phyloP scores from a whole-genome alignment of 2,797 vertebrate species.

The Ammospiza maritima region DNA sequence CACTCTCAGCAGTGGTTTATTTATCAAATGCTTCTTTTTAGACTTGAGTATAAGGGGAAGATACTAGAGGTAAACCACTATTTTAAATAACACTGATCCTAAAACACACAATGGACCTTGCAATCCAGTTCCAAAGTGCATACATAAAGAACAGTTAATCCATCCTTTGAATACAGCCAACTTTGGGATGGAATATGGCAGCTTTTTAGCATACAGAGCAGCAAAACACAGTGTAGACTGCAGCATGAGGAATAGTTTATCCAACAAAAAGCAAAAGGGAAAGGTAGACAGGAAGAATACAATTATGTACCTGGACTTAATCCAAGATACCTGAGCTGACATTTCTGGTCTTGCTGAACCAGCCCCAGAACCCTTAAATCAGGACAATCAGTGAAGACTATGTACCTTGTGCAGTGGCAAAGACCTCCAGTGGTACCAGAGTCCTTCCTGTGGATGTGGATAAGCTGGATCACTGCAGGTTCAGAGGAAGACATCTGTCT shows the following conservation, averaged over 20 bases:
- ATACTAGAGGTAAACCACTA: background rate
- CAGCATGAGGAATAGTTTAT: slow-evolving; percentile 8
- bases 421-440: background rate
- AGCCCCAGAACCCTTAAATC: background rate
- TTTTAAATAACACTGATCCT: slow-evolving; percentile 50
- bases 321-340: slow-evolving; percentile 32
- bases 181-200: slow-evolving; percentile 37
- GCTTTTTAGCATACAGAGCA: slow-evolving; percentile 9
- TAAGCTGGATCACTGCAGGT: background rate
- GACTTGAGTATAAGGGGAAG: background rate
- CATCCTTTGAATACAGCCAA: slow-evolving; percentile 49
- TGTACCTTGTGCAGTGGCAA: background rate
- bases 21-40: background rate
- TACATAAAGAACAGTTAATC: slow-evolving; percentile 68
- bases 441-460: background rate
- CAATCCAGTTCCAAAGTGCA: slow-evolving; percentile 22
- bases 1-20: background rate
- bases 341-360: background rate
- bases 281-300: slow-evolving; percentile 17
- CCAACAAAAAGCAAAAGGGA: slow-evolving; percentile 32
- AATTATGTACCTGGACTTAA: slow-evolving; percentile 1
- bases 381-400: background rate
- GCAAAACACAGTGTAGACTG: background rate
- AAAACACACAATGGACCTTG: background rate
- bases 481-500: background rate